These are phyloP conservation scores for Tachuris rubrigastra DNA, from an alignment of 2,113 vertebrate genomes.

Conservation along the genomic window DNA sequence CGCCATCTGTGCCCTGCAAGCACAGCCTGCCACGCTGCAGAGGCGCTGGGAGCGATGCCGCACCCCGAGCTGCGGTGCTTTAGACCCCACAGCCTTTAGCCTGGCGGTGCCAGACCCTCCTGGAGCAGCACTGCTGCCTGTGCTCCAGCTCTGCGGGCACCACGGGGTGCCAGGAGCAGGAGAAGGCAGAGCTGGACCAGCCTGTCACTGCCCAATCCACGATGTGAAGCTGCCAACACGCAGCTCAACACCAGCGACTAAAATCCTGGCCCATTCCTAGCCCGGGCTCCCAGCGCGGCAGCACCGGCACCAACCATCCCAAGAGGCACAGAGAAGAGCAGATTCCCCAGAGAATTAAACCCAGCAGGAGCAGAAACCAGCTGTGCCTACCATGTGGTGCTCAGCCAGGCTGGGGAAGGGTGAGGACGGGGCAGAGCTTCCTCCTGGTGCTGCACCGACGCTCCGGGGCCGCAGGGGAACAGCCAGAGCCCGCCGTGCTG, in stretches of 20 bases:
- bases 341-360: rapidly evolving
- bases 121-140: neutral
- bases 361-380: neutral
- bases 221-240: neutral
- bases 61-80: neutral
- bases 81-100: neutral
- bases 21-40: rapidly evolving
- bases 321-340: neutral
- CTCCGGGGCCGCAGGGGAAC: neutral
- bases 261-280: neutral
- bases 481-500: neutral
- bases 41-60: neutral
- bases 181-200: neutral
- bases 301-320: rapidly evolving
- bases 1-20: neutral
- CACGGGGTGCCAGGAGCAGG: neutral
- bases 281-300: neutral
- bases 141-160: neutral
- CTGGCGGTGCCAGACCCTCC: neutral
- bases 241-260: neutral
- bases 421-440: neutral
- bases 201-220: rapidly evolving
- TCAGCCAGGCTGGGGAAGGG: neutral
- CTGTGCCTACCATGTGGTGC: neutral
- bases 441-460: rapidly evolving